Conservation (phyloP, 2,113 vertebrate genomes). For the Upupa epops region DNA sequence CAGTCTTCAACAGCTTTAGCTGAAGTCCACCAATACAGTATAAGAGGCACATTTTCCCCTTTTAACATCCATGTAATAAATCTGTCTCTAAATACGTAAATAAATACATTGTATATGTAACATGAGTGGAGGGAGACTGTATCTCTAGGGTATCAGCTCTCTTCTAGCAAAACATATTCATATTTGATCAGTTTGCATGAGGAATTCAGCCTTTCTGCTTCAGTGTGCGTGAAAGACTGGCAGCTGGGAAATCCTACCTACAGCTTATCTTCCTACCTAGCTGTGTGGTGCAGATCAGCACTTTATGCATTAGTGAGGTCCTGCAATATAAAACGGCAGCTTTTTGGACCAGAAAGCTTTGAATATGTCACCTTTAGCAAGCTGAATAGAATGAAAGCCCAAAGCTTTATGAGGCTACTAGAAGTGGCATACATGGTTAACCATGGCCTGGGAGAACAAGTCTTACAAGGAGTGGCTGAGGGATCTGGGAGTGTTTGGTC, state of each 20-base stretch:
- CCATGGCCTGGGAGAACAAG: background rate
- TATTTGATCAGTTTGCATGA: constrained; percentile 12
- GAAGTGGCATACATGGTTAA: background rate
- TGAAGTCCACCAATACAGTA: background rate
- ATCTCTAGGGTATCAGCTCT: background rate
- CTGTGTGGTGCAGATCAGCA: background rate
- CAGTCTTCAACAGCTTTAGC: background rate
- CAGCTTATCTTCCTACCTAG: background rate
- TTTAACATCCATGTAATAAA: background rate
- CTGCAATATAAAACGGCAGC: background rate
- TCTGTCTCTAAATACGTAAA: background rate
- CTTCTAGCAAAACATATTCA: background rate
- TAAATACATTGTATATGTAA: background rate
- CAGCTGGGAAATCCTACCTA: background rate
- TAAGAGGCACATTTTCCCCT: background rate
- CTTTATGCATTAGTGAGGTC: background rate
- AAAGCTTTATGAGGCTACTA: background rate
- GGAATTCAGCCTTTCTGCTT: background rate
- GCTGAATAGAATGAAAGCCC: background rate
- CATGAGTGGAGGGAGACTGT: background rate
- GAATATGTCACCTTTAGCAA: background rate
- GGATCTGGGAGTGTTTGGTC: no score
- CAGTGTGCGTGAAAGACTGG: background rate
- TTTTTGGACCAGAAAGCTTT: constrained; percentile 7
- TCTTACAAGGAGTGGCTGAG: no score